A percentile compares a stretch with the other conserved stretches of the same genome.
These are phyloP conservation scores for Cynopterus brachyotis DNA, from an alignment of 2,113 vertebrate genomes.

Conservation along the genomic window DNA sequence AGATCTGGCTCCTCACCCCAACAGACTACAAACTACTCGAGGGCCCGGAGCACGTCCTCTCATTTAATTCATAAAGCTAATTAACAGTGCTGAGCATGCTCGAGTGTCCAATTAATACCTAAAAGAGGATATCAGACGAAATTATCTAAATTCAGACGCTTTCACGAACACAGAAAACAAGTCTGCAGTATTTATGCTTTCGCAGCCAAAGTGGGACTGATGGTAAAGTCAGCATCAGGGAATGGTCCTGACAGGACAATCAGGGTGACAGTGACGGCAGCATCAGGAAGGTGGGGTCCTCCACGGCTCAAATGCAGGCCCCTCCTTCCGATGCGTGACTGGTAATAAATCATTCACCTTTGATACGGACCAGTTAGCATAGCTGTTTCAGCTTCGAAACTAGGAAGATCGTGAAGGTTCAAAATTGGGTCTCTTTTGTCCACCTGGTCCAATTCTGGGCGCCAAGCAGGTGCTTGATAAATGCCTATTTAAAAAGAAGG, in stretches of 20 bases:
- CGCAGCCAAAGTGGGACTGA: not conserved
- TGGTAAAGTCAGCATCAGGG: not conserved
- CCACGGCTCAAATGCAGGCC: not conserved
- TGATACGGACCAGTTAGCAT: not conserved
- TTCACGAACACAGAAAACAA: not conserved
- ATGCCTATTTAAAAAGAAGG: not conserved
- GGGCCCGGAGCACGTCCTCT: not conserved
- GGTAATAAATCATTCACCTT: not conserved
- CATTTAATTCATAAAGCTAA: not conserved
- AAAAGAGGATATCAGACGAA: not conserved
- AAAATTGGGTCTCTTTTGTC: not conserved
- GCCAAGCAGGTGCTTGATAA: not conserved
- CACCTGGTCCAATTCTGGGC: not conserved
- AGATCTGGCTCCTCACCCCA: not conserved
- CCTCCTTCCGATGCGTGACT: not conserved
- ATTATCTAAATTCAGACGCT: not conserved
- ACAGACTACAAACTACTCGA: not conserved
- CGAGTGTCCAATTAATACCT: not conserved
- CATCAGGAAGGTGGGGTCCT: not conserved
- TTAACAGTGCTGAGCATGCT: not conserved
- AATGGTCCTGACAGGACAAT: slow-evolving; percentile 17
- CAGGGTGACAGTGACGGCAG: not conserved
- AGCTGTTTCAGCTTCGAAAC: not conserved
- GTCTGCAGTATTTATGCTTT: not conserved
- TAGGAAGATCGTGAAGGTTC: not conserved